Conservation (phyloP, 2,888 invertebrate genomes). For the Apantesis nais region DNA sequence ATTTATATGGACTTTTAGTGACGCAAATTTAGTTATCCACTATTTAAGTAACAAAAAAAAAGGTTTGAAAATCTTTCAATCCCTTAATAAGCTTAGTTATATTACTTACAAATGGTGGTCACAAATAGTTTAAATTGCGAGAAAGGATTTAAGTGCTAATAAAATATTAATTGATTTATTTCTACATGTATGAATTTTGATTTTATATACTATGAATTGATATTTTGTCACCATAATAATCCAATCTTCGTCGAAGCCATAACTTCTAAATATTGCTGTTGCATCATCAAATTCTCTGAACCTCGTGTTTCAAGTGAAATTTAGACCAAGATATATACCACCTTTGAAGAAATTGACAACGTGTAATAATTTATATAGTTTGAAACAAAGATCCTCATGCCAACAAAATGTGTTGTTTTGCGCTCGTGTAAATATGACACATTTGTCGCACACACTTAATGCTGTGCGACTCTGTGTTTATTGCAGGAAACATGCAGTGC, state of each 20-base stretch:
- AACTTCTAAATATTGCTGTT: background rate
- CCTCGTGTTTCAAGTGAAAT: background rate
- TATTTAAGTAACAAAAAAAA: background rate
- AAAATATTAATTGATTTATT: background rate
- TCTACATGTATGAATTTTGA: background rate
- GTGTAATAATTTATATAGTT: background rate
- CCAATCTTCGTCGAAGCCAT: background rate
- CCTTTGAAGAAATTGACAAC: background rate
- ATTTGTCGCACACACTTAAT: conserved; percentile 37
- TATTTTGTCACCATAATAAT: background rate
- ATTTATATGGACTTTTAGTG: too few relatives aligned
- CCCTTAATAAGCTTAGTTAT: background rate
- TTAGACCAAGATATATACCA: background rate
- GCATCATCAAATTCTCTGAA: background rate
- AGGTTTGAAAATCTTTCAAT: background rate
- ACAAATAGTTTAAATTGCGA: background rate
- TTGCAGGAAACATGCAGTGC: conserved; percentile 53
- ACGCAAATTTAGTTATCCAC: too few relatives aligned
- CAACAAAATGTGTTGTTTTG: background rate
- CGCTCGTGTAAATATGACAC: conserved; percentile 17
- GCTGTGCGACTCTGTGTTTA: conserved; percentile 49
- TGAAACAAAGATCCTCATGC: background rate
- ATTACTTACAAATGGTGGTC: background rate
- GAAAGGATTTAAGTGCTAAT: background rate
- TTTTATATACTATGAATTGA: background rate